Conservation (phyloP, 92 coral and sea anemone genomes). For the Nematostella vectensis region DNA sequence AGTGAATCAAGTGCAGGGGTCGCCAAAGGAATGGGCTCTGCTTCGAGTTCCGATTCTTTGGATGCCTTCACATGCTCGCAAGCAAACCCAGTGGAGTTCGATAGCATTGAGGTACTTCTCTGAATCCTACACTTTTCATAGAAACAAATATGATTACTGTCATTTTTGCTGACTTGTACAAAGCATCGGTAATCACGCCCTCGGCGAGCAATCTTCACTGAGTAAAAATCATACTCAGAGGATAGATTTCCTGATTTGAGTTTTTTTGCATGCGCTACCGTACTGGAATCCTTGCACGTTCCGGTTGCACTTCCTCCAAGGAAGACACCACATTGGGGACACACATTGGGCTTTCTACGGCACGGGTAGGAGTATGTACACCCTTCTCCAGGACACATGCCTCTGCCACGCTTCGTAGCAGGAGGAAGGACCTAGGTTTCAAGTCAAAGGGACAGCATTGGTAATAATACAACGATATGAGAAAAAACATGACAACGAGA, state of each 20-base stretch:
- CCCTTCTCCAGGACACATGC: slow-evolving; percentile 25
- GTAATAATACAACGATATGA: no score
- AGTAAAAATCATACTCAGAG: slow-evolving; percentile 17
- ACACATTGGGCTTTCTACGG: slow-evolving; percentile 23
- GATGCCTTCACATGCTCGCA: slow-evolving; percentile 30
- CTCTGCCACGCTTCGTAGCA: slow-evolving; percentile 32
- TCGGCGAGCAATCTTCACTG: slow-evolving; percentile 30
- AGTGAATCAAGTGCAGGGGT: slow-evolving; percentile 13
- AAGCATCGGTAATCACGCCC: slow-evolving; percentile 32
- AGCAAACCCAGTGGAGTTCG: slow-evolving; percentile 18
- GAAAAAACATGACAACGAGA: no score
- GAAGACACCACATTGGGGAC: slow-evolving; percentile 31
- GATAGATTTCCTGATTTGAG: slow-evolving; percentile 18
- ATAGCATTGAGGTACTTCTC: slow-evolving; percentile 25
- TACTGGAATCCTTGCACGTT: slow-evolving; percentile 19
- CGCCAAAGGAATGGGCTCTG: slow-evolving; percentile 15
- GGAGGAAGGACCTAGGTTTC: slow-evolving; percentile 18
- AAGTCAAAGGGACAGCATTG: no score
- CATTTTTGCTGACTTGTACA: slow-evolving; percentile 26
- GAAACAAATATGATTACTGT: slow-evolving; percentile 22
- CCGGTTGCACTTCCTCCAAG: slow-evolving; percentile 32
- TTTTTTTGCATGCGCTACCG: slow-evolving; percentile 21
- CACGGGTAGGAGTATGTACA: slow-evolving; percentile 24
- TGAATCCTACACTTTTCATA: slow-evolving; percentile 30
- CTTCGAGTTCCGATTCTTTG: slow-evolving; percentile 10